Evolutionary conservation across 1,140 invertebrate genomes (phyloP).

Genomic region (silkworm (Bombyx mori)): DNA sequence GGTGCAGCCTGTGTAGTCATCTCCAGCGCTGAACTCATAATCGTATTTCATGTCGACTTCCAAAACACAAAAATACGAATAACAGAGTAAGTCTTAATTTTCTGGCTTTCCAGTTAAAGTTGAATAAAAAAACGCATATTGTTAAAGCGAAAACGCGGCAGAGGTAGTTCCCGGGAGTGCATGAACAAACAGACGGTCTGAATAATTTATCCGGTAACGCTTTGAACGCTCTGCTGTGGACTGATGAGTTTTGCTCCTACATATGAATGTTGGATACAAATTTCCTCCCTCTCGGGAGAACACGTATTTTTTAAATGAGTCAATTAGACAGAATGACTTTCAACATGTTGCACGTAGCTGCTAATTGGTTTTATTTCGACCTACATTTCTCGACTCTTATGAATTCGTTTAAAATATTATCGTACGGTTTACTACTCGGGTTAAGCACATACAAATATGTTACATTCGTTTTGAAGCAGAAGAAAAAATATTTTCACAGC

Average conservation of each 20-base stretch:
- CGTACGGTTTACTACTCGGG: too few relatives aligned
- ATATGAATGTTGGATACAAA: not conserved
- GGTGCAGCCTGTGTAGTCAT: too few relatives aligned
- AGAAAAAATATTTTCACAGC: not conserved
- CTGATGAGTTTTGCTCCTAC: constrained; percentile 18
- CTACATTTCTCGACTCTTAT: constrained; percentile 4
- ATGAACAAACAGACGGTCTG: constrained; percentile 20
- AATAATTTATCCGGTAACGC: constrained; percentile 33
- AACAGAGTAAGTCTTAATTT: not conserved
- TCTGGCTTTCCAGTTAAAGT: not conserved
- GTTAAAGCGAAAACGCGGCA: not conserved
- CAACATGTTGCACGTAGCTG: constrained; percentile 21
- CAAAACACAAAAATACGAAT: too few relatives aligned
- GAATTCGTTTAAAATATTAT: too few relatives aligned
- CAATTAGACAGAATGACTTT: constrained; percentile 24
- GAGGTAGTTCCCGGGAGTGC: constrained; percentile 10
- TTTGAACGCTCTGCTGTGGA: constrained; percentile 18
- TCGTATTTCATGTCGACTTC: too few relatives aligned
- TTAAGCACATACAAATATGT: not conserved
- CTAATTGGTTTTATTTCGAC: constrained; percentile 18
- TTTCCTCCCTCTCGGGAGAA: not conserved
- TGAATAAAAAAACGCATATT: not conserved
- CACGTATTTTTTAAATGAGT: constrained; percentile 15
- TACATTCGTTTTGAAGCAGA: too few relatives aligned
- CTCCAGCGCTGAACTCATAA: too few relatives aligned